Base-by-base conservation (phyloP, 2,888 invertebrate species). In the Eudemis profundana region DNA sequence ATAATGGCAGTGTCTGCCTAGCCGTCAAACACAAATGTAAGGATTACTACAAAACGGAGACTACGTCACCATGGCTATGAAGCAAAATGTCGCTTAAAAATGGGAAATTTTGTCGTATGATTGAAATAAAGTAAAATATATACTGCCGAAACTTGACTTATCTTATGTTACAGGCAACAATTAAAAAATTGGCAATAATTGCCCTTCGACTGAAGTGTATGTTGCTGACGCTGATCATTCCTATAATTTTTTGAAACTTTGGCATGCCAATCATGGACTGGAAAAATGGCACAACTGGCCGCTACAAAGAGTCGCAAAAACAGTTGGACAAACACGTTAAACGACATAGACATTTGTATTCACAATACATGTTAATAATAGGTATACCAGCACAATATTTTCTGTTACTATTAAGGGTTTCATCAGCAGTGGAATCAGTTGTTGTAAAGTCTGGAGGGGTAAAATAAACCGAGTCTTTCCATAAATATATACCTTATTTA, bases 1-100 rank as follows among this genome's bases (percentile, higher is more conserved):
- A 7, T 27, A 33, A 10, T 33, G 5, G 7, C 33, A 33, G 10
- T 33, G 33, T 23, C 23, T 23, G 23, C 10, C 33, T 33, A 33
- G 33, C 33, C 33, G 10, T 33, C 33, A 8, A 33, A 75, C 70
- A 68, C 69, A 71, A 71, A 70, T 68, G 66, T 72, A 74, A 81
- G 33, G 33, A 19, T 33, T 46, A 29, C 15, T 23, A 38, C 17
- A 29, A 23, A 50, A 29, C 8, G 33, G 33, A 33, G 29, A 56
- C 42, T 23, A 38, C 10, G 17, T 15, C 15, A n/a, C 12, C 3
- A 42, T 7, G 27, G 17, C 14, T 27, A 36, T 23, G 5, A 23
- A 23, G 23, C 10, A 33, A 33, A 33, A 33, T 33, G 10, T 4
- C 5, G 33, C 33, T 33, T 33, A 33, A 23, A 23, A 23, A 23